Conservation (phyloP, 92 coral and sea anemone species). For the Montipora capitata region DNA sequence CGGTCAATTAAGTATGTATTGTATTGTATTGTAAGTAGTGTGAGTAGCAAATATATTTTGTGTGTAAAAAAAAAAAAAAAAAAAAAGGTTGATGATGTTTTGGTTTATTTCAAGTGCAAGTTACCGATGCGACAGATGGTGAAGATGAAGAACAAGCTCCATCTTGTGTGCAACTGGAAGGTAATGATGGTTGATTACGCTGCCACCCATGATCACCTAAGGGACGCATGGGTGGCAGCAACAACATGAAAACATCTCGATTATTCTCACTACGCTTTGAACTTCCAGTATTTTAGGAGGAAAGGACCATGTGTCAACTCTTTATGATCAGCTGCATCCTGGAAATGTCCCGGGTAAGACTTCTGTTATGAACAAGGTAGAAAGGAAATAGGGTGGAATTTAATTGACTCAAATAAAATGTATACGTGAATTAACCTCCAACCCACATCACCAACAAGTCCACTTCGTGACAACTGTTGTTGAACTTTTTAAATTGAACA, state of each 20-base stretch:
- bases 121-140: background rate
- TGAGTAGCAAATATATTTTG: too few species aligned
- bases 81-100: background rate
- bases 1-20: too few species aligned
- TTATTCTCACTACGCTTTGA: background rate
- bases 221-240: background rate
- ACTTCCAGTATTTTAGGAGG: background rate
- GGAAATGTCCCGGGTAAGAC: constrained; percentile 13
- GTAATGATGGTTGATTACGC: background rate
- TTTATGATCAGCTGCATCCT: background rate
- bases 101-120: background rate
- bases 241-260: background rate
- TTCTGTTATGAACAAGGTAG: background rate
- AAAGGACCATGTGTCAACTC: constrained; percentile 6
- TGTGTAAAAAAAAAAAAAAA: too few species aligned
- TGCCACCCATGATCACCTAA: background rate
- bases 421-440: background rate
- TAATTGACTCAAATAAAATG: background rate
- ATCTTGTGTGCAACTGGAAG: background rate
- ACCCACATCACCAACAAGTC: background rate
- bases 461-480: too few species aligned
- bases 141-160: background rate
- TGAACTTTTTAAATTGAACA: too few species aligned
- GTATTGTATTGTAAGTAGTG: too few species aligned
- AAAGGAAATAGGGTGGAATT: background rate